Conservation (phyloP, 1,140 invertebrate genomes). For the Cephus cinctus region DNA sequence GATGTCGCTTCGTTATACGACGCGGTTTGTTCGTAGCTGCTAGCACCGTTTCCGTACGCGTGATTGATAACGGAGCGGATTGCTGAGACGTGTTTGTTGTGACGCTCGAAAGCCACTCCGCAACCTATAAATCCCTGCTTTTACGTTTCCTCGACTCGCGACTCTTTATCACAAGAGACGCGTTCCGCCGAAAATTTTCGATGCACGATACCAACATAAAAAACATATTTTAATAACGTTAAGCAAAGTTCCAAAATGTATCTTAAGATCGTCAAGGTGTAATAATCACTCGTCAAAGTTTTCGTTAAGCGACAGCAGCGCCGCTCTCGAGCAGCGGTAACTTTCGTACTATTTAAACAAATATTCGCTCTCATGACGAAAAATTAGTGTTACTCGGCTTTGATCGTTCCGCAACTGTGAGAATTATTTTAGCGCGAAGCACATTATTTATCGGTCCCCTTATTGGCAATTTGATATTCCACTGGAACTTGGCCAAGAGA, state of each 20-base stretch:
- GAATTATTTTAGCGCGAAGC: neutral
- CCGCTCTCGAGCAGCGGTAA: too few species aligned
- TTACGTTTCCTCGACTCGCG: conserved; percentile 10
- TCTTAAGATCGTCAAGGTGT: too few species aligned
- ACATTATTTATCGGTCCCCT: neutral
- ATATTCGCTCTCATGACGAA: too few species aligned
- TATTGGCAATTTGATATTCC: conserved; percentile 4
- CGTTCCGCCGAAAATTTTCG: too few species aligned
- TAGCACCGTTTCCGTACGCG: neutral
- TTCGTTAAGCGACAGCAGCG: too few species aligned
- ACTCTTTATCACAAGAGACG: neutral
- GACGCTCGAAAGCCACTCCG: conserved; percentile 26
- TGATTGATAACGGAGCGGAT: conserved; percentile 26
- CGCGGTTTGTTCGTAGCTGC: too few species aligned
- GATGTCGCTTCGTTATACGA: too few species aligned
- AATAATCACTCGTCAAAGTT: neutral
- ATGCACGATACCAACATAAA: too few species aligned
- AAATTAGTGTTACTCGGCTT: neutral
- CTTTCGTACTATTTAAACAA: too few species aligned
- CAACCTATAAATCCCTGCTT: conserved; percentile 30
- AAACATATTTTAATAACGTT: neutral
- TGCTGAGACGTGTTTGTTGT: conserved; percentile 31
- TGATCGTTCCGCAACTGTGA: neutral
- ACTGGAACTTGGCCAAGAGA: neutral
- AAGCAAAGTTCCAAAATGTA: too few species aligned